A percentile compares a stretch with the other conserved stretches of the same genome.
Evolutionary conservation across 2,797 vertebrate species (phyloP).

Genomic region (Acanthopagrus latus): DNA sequence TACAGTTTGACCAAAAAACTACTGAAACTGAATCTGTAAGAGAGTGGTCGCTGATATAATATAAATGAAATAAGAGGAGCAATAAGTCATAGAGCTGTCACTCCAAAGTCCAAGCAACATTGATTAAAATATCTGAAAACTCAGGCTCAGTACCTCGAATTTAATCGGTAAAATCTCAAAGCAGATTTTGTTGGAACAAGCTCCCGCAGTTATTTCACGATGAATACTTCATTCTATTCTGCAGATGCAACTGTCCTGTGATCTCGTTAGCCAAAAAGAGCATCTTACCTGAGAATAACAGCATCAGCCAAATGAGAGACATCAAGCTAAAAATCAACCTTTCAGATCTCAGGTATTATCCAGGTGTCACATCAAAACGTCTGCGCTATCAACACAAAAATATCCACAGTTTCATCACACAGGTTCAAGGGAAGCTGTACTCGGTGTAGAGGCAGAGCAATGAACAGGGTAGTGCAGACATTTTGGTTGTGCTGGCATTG

Average conservation of each 20-base stretch:
- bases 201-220: neutral
- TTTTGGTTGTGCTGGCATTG: conserved; percentile 75
- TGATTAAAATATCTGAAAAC: neutral
- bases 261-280: neutral
- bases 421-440: conserved; percentile 1
- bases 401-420: conserved; percentile 44
- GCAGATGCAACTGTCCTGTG: neutral
- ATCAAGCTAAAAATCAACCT: conserved; percentile 49
- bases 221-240: neutral
- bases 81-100: neutral
- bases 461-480: conserved; percentile 52
- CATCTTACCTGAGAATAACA: conserved; percentile 83
- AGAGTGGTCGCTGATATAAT: neutral
- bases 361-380: conserved; percentile 32
- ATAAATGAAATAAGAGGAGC: neutral
- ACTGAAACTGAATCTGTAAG: neutral
- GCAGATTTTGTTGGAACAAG: neutral
- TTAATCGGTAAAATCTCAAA: neutral
- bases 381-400: conserved; percentile 22
- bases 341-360: conserved; percentile 19
- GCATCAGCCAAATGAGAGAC: conserved; percentile 72
- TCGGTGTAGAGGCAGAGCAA: conserved; percentile 36
- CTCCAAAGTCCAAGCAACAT: neutral
- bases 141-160: neutral
- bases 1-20: neutral